A percentile compares a stretch with the other conserved stretches of the same genome.
These are phyloP conservation scores for Antennarius maculatus DNA, from an alignment of 2,797 vertebrate genomes.

Conservation along the genomic window DNA sequence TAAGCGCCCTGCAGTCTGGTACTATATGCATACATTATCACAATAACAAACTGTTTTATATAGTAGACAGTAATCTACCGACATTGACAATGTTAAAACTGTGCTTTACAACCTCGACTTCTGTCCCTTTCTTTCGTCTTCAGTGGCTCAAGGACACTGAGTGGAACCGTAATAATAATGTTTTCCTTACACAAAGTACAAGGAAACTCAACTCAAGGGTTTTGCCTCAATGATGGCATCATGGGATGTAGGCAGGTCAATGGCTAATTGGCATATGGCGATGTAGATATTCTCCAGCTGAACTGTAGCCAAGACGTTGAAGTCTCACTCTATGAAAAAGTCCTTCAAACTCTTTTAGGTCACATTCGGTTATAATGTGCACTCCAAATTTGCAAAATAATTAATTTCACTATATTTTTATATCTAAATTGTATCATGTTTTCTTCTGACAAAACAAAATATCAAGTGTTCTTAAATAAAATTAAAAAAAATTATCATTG, in stretches of 20 bases:
- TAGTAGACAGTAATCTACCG: conserved; percentile 19
- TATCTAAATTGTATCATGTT: too few relatives aligned
- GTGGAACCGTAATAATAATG: background rate
- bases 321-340: too few relatives aligned
- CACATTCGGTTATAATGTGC: too few relatives aligned
- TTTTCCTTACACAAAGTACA: conserved; percentile 8
- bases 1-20: conserved; percentile 57
- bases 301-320: background rate
- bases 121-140: conserved; percentile 23
- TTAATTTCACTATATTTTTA: too few relatives aligned
- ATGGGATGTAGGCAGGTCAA: conserved; percentile 12
- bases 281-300: background rate
- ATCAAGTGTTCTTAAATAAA: too few relatives aligned
- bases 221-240: conserved; percentile 47
- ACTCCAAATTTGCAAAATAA: too few relatives aligned
- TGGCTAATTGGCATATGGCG: background rate
- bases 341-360: too few relatives aligned
- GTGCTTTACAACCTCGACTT: conserved; percentile 32
- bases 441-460: too few relatives aligned
- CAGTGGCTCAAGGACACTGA: background rate
- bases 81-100: conserved; percentile 12
- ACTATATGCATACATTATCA: conserved; percentile 38
- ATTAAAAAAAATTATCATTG: too few relatives aligned
- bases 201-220: too few relatives aligned
- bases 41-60: conserved; percentile 21